Evolutionary conservation across 2,888 invertebrate species (phyloP), one percentile per base, ranked within the genome.

Genomic region (Nomada lathburiana): DNA sequence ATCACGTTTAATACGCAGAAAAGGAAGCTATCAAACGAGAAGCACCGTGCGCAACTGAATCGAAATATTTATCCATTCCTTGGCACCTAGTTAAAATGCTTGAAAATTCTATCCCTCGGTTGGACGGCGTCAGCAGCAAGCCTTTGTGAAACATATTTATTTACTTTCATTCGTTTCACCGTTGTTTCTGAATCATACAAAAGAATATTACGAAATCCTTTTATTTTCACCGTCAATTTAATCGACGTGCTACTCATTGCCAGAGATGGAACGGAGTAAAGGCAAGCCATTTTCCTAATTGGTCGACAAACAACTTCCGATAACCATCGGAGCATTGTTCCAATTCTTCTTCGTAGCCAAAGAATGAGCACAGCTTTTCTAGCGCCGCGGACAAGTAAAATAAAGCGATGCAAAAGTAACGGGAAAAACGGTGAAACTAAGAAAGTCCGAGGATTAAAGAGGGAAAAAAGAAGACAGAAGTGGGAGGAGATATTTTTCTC

Each of bases 221-320:
- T 84, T 75, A 73, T 80, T 74, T 55, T n/a, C 52, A 16, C 20
- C 44, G 20, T 59, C 47, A 57, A 42, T 84, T 76, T 84, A 84
- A 84, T 84, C 84, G 81, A 26, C 53, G 64, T 62, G 69, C 59
- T 65, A 78, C 79, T 72, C 75, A 36, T 36, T 36, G 36, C 7
- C 20, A 20, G 72, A 67, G 65, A 73, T 65, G 76, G 69, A 76
- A 57, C 67, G 63, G 53, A 47, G 67, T 75, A 83, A 87, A 85
- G 81, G 84, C 83, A 85, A 89, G 83, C 87, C 89, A 89, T 89
- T 89, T 88, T 89, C 89, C 89, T 89, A 89, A 88, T 89, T 89
- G 87, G 87, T 87, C 85, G 77, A 82, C 84, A 88, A 89, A 88
- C 86, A 88, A 84, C 85, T 82, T 84, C 86, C 87, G 84, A 87